Conservation (phyloP, 2,113 vertebrate genomes). For the Platysternon megacephalum region DNA sequence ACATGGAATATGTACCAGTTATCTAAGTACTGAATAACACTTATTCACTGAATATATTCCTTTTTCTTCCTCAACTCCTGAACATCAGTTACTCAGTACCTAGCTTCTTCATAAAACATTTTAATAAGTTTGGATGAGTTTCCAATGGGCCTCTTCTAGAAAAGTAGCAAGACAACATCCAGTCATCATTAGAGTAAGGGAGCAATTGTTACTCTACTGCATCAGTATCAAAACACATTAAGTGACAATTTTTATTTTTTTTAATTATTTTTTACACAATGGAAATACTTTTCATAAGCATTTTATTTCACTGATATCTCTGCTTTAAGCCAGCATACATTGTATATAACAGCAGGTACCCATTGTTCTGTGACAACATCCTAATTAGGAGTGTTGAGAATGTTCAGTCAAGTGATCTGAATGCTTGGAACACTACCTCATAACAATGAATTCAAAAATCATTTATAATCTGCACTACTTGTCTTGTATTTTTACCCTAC, state of each 20-base stretch:
- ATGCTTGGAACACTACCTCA: constrained; percentile 8
- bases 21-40: not conserved
- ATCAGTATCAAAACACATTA: not conserved
- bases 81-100: not conserved
- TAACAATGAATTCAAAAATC: constrained; percentile 7
- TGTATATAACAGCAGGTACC: not conserved
- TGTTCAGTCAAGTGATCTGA: not conserved
- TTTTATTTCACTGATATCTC: not conserved
- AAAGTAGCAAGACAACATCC: not conserved
- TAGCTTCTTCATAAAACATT: not conserved
- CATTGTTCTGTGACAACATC: constrained; percentile 22
- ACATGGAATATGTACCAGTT: not conserved
- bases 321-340: not conserved
- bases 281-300: not conserved
- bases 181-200: not conserved
- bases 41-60: not conserved
- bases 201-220: not conserved
- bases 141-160: not conserved
- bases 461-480: constrained; percentile 1
- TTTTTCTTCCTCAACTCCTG: not conserved
- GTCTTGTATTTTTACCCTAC: not conserved
- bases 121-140: not conserved
- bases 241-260: not conserved
- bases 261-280: not conserved
- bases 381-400: not conserved